Conservation (phyloP, 2,113 vertebrate genomes). For the Donacobius atricapilla region DNA sequence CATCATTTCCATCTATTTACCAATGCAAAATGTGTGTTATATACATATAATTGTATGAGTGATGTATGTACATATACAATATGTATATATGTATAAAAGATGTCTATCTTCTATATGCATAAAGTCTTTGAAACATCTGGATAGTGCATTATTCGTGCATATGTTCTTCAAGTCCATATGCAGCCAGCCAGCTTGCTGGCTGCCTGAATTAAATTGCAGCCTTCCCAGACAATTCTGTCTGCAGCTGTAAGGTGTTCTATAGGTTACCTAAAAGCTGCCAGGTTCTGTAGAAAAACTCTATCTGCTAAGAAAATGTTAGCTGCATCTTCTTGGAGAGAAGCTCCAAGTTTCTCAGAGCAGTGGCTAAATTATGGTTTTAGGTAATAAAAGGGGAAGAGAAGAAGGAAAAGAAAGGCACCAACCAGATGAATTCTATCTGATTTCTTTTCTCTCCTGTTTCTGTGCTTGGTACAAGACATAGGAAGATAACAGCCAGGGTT, state of each 20-base stretch:
- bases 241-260: neutral
- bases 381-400: neutral
- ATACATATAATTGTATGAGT: neutral
- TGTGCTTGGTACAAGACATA: neutral
- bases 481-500: neutral
- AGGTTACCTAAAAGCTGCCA: neutral
- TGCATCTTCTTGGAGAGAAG: neutral
- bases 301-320: neutral
- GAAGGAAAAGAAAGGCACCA: neutral
- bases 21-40: neutral
- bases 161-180: neutral
- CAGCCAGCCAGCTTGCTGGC: conserved; percentile 5
- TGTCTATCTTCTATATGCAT: neutral
- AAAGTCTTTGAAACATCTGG: conserved; percentile 17
- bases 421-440: neutral
- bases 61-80: neutral
- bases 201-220: neutral
- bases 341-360: neutral
- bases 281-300: neutral
- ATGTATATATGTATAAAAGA: neutral
- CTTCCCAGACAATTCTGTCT: neutral
- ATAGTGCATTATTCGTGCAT: neutral
- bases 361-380: neutral
- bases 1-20: conserved; percentile 14
- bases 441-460: neutral